Percentiles rank a stretch among this genome's conserved stretches.
phyloP scores from a whole-genome alignment of 2,797 vertebrate species.

The Remorina albescens region DNA sequence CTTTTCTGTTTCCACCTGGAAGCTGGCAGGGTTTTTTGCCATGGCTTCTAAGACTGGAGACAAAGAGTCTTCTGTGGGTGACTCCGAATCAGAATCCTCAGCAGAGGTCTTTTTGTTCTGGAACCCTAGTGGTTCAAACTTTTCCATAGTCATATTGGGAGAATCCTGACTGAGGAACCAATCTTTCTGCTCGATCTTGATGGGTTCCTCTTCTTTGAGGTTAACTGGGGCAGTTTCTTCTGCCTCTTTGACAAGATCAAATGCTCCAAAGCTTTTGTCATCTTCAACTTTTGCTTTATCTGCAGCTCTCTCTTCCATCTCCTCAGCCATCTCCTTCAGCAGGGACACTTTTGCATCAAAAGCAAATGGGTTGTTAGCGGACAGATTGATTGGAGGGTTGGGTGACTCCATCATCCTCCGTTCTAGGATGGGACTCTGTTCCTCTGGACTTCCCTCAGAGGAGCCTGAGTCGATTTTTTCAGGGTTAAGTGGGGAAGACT shows the following conservation, averaged over 20 bases:
- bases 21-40: conserved; percentile 82
- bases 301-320: conserved; percentile 77
- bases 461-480: conserved; percentile 84
- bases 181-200: conserved; percentile 78
- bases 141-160: conserved; percentile 61
- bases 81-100: conserved; percentile 85
- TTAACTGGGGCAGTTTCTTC: conserved; percentile 69
- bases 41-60: conserved; percentile 85
- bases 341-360: conserved; percentile 87
- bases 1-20: conserved; percentile 79
- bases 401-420: conserved; percentile 85
- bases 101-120: conserved; percentile 62
- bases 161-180: conserved; percentile 77
- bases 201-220: conserved; percentile 72
- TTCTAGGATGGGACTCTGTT: conserved; percentile 81
- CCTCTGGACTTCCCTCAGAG: conserved; percentile 83
- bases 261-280: conserved; percentile 88
- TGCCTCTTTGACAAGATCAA: conserved; percentile 93
- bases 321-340: conserved; percentile 83
- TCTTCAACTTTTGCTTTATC: conserved; percentile 71
- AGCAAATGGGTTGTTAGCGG: conserved; percentile 87
- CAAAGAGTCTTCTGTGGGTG: conserved; percentile 84
- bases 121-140: conserved; percentile 79
- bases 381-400: conserved; percentile 82
- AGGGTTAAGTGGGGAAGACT: conserved; percentile 88